A percentile compares a stretch with the other conserved stretches of the same genome.
These are phyloP conservation scores for Anas platyrhynchos DNA, from an alignment of 2,113 vertebrate genomes.

Conservation along the genomic window DNA sequence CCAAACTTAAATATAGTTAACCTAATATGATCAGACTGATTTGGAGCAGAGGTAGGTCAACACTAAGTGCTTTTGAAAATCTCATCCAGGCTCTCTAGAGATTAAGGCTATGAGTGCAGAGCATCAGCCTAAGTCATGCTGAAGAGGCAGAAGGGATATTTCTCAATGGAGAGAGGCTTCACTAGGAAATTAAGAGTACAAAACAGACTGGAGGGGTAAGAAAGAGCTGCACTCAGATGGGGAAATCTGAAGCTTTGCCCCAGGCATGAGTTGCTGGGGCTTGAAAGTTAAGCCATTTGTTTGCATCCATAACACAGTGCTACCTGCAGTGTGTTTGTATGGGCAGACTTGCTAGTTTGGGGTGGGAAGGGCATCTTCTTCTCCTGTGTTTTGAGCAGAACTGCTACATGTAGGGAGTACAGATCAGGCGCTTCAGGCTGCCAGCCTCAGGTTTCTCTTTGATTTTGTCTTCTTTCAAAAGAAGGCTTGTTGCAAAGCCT, in stretches of 20 bases:
- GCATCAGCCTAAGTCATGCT: neutral
- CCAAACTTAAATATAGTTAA: slow-evolving; percentile 39
- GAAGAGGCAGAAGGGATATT: slow-evolving; percentile 11
- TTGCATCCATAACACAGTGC: neutral
- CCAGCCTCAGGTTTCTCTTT: neutral
- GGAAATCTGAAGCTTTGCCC: neutral
- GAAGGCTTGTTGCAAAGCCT: neutral
- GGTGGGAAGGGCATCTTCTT: neutral
- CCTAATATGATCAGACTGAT: slow-evolving; percentile 62
- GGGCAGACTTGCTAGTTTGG: neutral
- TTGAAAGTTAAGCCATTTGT: neutral
- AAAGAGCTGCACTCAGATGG: neutral
- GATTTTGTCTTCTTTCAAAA: neutral
- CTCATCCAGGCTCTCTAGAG: slow-evolving; percentile 22
- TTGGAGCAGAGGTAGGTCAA: slow-evolving; percentile 61
- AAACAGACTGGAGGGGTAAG: neutral
- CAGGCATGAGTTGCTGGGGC: neutral
- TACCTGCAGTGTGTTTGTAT: neutral
- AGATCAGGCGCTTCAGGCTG: neutral
- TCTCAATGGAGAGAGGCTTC: neutral
- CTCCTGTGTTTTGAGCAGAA: neutral
- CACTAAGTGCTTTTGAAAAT: slow-evolving; percentile 54
- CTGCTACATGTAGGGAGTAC: neutral
- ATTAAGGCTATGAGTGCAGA: neutral
- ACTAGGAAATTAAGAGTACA: neutral